phyloP scores from a whole-genome alignment of 2,113 vertebrate species.

The Epinephelus fuscoguttatus region DNA sequence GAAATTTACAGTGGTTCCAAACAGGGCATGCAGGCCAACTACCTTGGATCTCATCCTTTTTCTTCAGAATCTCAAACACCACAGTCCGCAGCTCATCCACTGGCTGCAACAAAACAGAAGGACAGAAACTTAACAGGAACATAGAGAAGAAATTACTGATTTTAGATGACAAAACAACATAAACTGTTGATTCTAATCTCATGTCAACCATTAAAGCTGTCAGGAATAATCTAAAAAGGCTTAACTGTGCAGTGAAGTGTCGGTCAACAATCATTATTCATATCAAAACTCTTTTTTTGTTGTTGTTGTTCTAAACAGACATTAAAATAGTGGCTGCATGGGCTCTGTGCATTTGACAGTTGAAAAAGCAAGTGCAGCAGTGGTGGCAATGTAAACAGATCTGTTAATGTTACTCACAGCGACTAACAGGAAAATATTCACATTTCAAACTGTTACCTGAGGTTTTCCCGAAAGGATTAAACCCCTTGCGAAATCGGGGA shows the following conservation, averaged over 20 bases:
- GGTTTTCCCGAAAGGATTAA: too few species aligned
- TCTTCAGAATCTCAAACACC: slow-evolving; percentile 86
- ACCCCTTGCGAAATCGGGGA: too few species aligned
- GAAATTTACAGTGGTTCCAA: background rate
- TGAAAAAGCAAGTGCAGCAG: background rate
- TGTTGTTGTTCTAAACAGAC: background rate
- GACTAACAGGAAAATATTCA: too few species aligned
- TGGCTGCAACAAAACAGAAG: slow-evolving; percentile 64
- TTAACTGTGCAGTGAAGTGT: background rate
- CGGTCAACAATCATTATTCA: too few species aligned
- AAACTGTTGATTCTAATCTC: background rate
- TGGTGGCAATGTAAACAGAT: background rate
- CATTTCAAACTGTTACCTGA: too few species aligned
- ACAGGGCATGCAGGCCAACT: background rate
- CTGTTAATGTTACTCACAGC: background rate
- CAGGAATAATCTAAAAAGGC: background rate
- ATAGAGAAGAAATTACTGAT: background rate
- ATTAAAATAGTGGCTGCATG: background rate
- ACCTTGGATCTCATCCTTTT: slow-evolving; percentile 76
- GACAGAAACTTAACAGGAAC: background rate
- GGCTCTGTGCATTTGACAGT: background rate
- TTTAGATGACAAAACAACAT: too few species aligned
- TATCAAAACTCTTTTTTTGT: too few species aligned
- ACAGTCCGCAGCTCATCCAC: slow-evolving; percentile 83
- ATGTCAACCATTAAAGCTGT: background rate